Evolutionary conservation across 2,888 invertebrate species (phyloP), one percentile per base, ranked within the genome.

Genomic region (Aphidius colemani): DNA sequence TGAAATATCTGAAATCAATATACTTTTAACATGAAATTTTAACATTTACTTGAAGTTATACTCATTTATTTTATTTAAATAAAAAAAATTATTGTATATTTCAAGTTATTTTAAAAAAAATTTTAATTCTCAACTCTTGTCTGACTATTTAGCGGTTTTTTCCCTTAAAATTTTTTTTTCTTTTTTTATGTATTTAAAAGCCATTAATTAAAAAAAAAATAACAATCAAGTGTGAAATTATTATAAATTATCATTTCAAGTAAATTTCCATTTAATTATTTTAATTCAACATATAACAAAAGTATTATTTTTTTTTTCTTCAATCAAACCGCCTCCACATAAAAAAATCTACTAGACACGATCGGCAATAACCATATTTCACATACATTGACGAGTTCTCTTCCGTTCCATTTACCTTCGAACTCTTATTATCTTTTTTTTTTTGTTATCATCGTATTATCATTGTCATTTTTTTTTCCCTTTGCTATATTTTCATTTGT

Each of bases 331-430:
- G 53, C 64, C 66, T 66, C 58, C 59, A 56, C 60, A 59, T 46
- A 59, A 65, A 59, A 46, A 57, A 53, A 53, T 65, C 60, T 53
- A 57, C 65, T 40, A 61, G 63, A 65, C 66, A 67, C 67, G 67
- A 61, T 43, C 53, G 9, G 64, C 67, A 69, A 69, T 67, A 64
- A 67, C 67, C 67, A 70, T 67, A 67, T 65, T 69, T 68, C 67
- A 68, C 62, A 48, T 57, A 65, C 51, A 66, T 66, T 64, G 49
- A 51, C 63, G 30, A 46, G 46, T 57, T 57, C 62, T 61, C 66
- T 68, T 70, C 67, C 67, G 68, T 68, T 69, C 66, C 66, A 65
- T 67, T 65, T 66, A 68, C 59, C 67, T 61, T 61, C 63, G 64
- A 63, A 67, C 66, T 67, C n/a, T 48, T 13, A 30, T n/a, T 40